These are phyloP conservation scores for Aphaenogaster rudis DNA, from an alignment of 1,140 invertebrate genomes.

Conservation along the genomic window DNA sequence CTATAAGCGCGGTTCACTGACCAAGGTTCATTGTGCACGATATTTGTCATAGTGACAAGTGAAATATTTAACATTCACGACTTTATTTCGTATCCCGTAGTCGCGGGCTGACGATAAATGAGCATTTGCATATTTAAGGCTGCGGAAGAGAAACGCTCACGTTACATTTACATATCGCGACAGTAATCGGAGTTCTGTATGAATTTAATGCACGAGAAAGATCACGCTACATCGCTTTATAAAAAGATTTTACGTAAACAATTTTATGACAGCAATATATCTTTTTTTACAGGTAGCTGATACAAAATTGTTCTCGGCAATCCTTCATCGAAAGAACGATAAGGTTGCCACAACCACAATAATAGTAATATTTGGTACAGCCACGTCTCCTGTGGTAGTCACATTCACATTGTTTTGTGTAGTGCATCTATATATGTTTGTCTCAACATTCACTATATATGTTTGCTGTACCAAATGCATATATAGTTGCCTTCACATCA, in stretches of 20 bases:
- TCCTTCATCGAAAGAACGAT: neutral
- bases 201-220: neutral
- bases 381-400: no score
- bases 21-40: slow-evolving; percentile 22
- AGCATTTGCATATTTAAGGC: neutral
- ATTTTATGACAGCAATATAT: neutral
- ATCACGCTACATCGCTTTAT: neutral
- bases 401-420: no score
- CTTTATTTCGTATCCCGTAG: neutral
- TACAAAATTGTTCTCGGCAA: neutral
- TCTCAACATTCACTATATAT: no score
- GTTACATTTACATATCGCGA: slow-evolving; percentile 10
- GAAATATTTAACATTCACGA: slow-evolving; percentile 34
- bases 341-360: no score
- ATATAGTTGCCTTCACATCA: no score
- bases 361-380: no score
- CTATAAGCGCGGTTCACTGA: slow-evolving; percentile 56
- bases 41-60: slow-evolving; percentile 42
- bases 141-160: neutral
- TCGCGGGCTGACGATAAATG: neutral
- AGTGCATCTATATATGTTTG: no score
- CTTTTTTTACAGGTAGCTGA: neutral
- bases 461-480: no score
- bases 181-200: neutral
- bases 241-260: neutral